Evolutionary conservation across 2,888 invertebrate genomes (phyloP), one percentile per base, ranked within the genome.

Genomic region (Nomada flava): DNA sequence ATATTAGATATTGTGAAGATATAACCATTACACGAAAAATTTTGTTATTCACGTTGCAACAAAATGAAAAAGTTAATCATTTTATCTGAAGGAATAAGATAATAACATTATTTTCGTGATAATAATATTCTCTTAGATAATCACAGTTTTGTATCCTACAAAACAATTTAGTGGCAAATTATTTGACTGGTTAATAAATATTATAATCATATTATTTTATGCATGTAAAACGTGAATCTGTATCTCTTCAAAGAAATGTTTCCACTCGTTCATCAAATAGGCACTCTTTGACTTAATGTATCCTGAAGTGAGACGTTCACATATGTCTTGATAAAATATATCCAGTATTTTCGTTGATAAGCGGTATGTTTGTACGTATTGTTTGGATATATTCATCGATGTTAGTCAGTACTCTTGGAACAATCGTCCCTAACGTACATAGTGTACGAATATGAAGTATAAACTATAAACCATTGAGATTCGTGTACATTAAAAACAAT

Each of bases 281-380:
- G 36, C 52, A 65, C 3, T 15, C 47, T 13, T 47, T 15, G 47
- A 47, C 13, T 10, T 15, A 15, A 47, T 13, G 2, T 47, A 47
- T 13, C 47, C 15, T 47, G 47, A 47, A 47, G 47, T 47, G 47
- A 36, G 36, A 36, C 36, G 36, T 7, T 15, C 47, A 47, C 47
- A 47, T 13, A 76, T 63, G 79, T 53, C 69, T 62, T 62, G 84
- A 86, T 84, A 86, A 86, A 62, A 77, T 67, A 63, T 44, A 76
- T 68, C 7, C 57, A 57, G 10, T 26, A 62, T 79, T 70, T 71
- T 63, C 29, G 36, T 59, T 72, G 84, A 83, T 83, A 85, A 73
- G 75, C 50, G 4, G 20, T n/a, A 2, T 65, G 62, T 71, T 29
- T 29, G 57, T n/a, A n/a, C 68, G 72, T 47, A 29, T 63, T 71